Base-by-base conservation (phyloP, 2,113 vertebrate genomes). In the Equus quagga region DNA sequence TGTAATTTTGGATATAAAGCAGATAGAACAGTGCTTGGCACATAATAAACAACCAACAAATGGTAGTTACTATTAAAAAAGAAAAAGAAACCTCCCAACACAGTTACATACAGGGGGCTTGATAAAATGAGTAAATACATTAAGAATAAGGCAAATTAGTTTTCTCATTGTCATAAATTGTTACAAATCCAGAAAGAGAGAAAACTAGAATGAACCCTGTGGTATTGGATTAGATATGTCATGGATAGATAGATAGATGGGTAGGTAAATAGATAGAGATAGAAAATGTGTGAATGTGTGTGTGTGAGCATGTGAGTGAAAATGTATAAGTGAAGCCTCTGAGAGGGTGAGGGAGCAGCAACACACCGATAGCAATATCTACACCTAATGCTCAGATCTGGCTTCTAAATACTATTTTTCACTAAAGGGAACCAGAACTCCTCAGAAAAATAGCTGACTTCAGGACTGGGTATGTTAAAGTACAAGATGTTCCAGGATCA, bases 151-250 rank as follows among this genome's bases (percentile, higher is more conserved):
- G 17, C 46, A 80, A 73, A 19, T 13, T 78, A 73, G 49, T 65
- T 58, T 90, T 85, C n/a, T 62, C 18, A 84, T 36, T 78, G 46
- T 93, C 44, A 80, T 46, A 75, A 49, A 93, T 84, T 78, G 31
- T 89, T 41, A 96, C 23, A 86, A 94, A 56, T 73, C 44, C 60
- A 67, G 92, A 75, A 75, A 94, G 41, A 51, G 33, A 80, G 69
- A 82, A 89, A 67, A 75, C 18, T 44, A 51, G 75, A 91, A 87
- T 75, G 41, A 87, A 49, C 46, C 17, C 46, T 17, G 13, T 78
- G 85, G 23, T 87, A n/a, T 31, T 84, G 70, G 51, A n/a, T 78
- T 31, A 23, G 15, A 62, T 78, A 86, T 21, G 81, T 79, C 64
- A 72, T 28, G 33, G 49, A 58, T 72, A 67, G 56, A 62, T 46